Conservation (phyloP, 1,140 invertebrate genomes). For the Arctopsyche grandis region DNA sequence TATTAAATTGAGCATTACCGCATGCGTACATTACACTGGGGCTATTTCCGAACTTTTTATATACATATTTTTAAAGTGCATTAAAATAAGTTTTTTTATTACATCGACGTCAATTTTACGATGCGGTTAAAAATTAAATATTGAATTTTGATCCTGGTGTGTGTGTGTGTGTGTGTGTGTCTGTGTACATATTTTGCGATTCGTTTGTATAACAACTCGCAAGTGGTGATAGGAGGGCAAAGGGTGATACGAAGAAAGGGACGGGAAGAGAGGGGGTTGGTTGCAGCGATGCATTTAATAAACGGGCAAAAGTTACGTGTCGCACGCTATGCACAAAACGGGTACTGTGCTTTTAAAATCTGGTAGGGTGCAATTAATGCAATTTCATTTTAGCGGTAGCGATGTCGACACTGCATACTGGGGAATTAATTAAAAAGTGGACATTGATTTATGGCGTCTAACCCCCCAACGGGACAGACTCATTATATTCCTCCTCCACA, state of each 20-base stretch:
- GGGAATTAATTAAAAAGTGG: slow-evolving; percentile 40
- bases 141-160: too few species aligned
- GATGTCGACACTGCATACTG: slow-evolving; percentile 31
- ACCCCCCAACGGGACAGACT: background rate
- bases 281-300: slow-evolving; percentile 40
- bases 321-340: slow-evolving; percentile 39
- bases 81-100: slow-evolving; percentile 20
- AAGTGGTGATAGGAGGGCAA: background rate
- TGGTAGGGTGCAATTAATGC: slow-evolving; percentile 42
- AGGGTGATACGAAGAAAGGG: background rate
- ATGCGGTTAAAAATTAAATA: too few species aligned
- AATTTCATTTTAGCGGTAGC: slow-evolving; percentile 40
- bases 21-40: too few species aligned
- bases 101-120: background rate
- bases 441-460: slow-evolving; percentile 37
- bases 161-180: too few species aligned
- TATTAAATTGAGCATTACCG: too few species aligned
- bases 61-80: background rate
- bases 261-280: background rate
- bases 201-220: background rate
- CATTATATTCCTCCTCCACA: background rate
- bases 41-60: too few species aligned
- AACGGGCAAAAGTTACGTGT: slow-evolving; percentile 38
- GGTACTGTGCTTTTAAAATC: slow-evolving; percentile 38
- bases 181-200: too few species aligned